phyloP scores from a whole-genome alignment of 92 coral and sea anemone species.

The Pocillopora grandis region DNA sequence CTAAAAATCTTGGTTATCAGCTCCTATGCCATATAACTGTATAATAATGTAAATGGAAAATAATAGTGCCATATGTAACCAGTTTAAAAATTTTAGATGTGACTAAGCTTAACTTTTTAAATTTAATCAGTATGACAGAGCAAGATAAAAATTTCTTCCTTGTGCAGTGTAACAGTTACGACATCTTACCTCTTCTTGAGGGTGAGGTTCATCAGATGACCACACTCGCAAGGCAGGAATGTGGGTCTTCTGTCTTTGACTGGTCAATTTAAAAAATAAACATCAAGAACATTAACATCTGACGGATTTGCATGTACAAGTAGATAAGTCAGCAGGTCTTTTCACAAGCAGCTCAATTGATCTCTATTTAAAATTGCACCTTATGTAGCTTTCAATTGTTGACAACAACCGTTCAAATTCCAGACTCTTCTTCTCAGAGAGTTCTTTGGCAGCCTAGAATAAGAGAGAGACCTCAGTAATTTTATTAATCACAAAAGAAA shows the following conservation, averaged over 20 bases:
- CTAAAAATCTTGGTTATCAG: too few relatives aligned
- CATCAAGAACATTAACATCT: too few relatives aligned
- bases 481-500: not conserved
- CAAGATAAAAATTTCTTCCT: not conserved
- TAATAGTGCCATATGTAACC: too few relatives aligned
- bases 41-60: too few relatives aligned
- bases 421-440: conserved; percentile 79
- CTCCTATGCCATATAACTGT: too few relatives aligned
- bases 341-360: too few relatives aligned
- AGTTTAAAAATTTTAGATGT: too few relatives aligned
- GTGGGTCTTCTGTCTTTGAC: conserved; percentile 88
- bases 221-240: conserved; percentile 90
- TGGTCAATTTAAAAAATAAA: conserved; percentile 5
- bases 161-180: not conserved
- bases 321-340: too few relatives aligned
- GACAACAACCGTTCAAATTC: conserved; percentile 87
- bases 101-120: too few relatives aligned
- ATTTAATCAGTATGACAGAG: too few relatives aligned
- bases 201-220: conserved; percentile 98
- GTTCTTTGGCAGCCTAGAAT: conserved; percentile 85
- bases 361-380: conserved; percentile 30
- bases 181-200: conserved; percentile 95
- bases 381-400: conserved; percentile 83
- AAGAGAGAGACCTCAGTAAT: not conserved
- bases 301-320: too few relatives aligned